A percentile compares a stretch with the other conserved stretches of the same genome.
Conservation (phyloP, 2,113 vertebrate genomes). For the Plotosus lineatus region DNA sequence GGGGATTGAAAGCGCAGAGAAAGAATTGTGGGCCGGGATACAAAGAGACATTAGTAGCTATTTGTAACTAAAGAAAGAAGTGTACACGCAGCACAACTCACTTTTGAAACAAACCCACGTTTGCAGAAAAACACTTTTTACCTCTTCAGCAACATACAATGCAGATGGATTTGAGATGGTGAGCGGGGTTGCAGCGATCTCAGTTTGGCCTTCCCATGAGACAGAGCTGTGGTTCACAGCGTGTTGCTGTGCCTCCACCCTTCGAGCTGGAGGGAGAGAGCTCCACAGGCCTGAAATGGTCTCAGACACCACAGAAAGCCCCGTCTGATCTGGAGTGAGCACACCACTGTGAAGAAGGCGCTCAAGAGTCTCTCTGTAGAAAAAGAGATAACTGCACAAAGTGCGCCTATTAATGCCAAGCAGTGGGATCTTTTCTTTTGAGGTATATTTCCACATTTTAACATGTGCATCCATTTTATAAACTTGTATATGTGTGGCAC, state of each 20-base stretch:
- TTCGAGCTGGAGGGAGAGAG: conserved; percentile 72
- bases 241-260: conserved; percentile 66
- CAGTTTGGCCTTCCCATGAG: neutral
- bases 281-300: conserved; percentile 82
- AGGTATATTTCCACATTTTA: neutral
- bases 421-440: neutral
- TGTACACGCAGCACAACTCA: neutral
- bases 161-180: conserved; percentile 73
- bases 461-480: neutral
- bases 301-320: conserved; percentile 74
- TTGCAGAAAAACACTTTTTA: conserved; percentile 51
- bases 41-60: neutral
- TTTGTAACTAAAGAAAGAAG: neutral
- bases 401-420: neutral
- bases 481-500: neutral
- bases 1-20: neutral
- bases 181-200: conserved; percentile 29
- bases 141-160: conserved; percentile 73
- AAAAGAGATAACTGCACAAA: conserved; percentile 75
- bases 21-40: neutral
- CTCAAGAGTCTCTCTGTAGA: conserved; percentile 80
- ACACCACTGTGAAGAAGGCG: conserved; percentile 69
- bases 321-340: conserved; percentile 65
- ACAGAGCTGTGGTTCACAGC: conserved; percentile 53
- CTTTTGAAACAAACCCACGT: neutral